Evolutionary conservation across 2,888 invertebrate species (phyloP).

Genomic region (Lathronympha strigana): DNA sequence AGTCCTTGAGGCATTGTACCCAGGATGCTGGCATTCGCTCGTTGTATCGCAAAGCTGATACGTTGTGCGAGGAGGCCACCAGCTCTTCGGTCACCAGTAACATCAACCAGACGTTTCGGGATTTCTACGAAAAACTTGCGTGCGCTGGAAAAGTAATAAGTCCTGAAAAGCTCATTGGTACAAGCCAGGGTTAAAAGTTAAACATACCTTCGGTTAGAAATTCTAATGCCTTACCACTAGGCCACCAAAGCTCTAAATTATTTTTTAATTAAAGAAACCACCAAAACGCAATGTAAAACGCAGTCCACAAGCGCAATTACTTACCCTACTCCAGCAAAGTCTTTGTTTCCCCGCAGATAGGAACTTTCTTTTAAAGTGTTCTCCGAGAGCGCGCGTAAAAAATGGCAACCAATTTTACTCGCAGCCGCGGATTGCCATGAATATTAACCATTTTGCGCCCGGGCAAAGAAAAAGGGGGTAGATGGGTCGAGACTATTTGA

Average conservation of each 20-base stretch:
- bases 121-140: too few species aligned
- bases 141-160: too few species aligned
- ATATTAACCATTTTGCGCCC: slow-evolving; percentile 77
- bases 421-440: slow-evolving; percentile 77
- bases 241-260: not conserved
- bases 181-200: too few species aligned
- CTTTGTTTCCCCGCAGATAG: slow-evolving; percentile 37
- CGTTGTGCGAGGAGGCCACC: too few species aligned
- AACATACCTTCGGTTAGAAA: too few species aligned
- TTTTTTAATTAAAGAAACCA: slow-evolving; percentile 22
- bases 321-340: slow-evolving; percentile 33
- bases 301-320: slow-evolving; percentile 38
- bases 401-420: slow-evolving; percentile 79
- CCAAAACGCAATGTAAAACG: slow-evolving; percentile 23
- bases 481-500: slow-evolving; percentile 39
- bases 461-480: slow-evolving; percentile 52
- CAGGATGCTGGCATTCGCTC: too few species aligned
- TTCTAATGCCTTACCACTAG: too few species aligned
- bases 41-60: too few species aligned
- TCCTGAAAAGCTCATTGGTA: too few species aligned
- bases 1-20: too few species aligned
- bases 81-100: too few species aligned
- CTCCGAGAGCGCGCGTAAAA: slow-evolving; percentile 63
- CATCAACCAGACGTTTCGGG: too few species aligned
- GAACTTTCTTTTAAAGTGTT: slow-evolving; percentile 41